Conservation (phyloP, 1,140 invertebrate species). For the Pogonognathellus flavescens region DNA sequence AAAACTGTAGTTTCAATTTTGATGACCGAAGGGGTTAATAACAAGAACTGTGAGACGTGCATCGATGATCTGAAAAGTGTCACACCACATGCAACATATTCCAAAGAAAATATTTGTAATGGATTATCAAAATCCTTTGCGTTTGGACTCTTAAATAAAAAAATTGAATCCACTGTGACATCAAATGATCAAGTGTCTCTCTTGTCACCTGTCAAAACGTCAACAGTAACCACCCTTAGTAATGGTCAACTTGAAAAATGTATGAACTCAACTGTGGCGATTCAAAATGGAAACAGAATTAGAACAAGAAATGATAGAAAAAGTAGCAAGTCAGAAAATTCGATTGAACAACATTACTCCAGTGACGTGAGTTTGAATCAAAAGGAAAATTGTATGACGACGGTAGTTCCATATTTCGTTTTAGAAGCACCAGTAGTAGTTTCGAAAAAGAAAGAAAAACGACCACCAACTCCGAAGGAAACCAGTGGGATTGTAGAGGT, state of each 20-base stretch:
- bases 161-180: not conserved
- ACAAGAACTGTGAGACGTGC: too few relatives aligned
- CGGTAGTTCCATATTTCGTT: slow-evolving; percentile 39
- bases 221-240: not conserved
- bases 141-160: not conserved
- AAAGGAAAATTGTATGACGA: slow-evolving; percentile 57
- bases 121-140: too few relatives aligned
- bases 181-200: not conserved
- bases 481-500: slow-evolving; percentile 32
- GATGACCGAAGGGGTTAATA: too few relatives aligned
- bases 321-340: not conserved
- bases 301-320: not conserved
- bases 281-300: not conserved
- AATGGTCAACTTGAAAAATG: not conserved
- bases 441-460: slow-evolving; percentile 1
- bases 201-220: not conserved
- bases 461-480: not conserved
- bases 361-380: slow-evolving; percentile 21
- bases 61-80: too few relatives aligned
- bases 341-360: not conserved
- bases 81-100: too few relatives aligned
- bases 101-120: too few relatives aligned
- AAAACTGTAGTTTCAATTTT: too few relatives aligned
- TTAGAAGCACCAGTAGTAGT: not conserved
- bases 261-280: too few relatives aligned